Evolutionary conservation across 2,113 vertebrate genomes (phyloP).

Genomic region (Haemorhous mexicanus): DNA sequence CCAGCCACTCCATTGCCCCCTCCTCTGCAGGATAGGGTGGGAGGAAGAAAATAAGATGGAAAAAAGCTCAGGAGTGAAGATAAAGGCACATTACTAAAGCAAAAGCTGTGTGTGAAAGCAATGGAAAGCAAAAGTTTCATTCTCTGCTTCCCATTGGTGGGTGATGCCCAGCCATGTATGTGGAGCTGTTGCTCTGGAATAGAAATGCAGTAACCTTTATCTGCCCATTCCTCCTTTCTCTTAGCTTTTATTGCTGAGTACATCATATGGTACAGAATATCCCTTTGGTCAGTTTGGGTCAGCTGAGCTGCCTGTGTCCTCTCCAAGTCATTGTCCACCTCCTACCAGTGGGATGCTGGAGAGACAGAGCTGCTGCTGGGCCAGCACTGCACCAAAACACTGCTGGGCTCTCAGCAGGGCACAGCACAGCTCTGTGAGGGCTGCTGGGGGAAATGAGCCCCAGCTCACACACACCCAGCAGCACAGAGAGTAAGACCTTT

Average conservation of each 20-base stretch:
- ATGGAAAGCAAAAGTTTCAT: background rate
- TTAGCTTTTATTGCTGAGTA: background rate
- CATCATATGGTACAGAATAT: background rate
- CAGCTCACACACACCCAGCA: background rate
- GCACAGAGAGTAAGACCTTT: background rate
- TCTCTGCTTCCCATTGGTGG: background rate
- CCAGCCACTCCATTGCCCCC: background rate
- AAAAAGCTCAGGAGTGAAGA: background rate
- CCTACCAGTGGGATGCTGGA: background rate
- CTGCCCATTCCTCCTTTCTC: background rate
- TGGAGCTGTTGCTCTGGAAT: background rate
- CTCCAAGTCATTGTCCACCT: background rate
- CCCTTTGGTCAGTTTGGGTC: background rate
- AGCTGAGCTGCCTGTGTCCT: background rate
- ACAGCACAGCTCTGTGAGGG: background rate
- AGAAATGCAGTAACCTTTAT: background rate
- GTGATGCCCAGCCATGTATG: accelerated
- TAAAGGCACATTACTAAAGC: background rate
- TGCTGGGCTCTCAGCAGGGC: background rate
- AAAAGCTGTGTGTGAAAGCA: background rate
- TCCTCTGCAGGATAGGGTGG: background rate
- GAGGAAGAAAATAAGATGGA: background rate
- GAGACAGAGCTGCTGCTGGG: background rate
- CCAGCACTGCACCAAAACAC: background rate
- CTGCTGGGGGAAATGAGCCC: background rate